These are phyloP conservation scores for Mormyrus lacerda DNA, from an alignment of 2,113 vertebrate genomes.

Conservation along the genomic window DNA sequence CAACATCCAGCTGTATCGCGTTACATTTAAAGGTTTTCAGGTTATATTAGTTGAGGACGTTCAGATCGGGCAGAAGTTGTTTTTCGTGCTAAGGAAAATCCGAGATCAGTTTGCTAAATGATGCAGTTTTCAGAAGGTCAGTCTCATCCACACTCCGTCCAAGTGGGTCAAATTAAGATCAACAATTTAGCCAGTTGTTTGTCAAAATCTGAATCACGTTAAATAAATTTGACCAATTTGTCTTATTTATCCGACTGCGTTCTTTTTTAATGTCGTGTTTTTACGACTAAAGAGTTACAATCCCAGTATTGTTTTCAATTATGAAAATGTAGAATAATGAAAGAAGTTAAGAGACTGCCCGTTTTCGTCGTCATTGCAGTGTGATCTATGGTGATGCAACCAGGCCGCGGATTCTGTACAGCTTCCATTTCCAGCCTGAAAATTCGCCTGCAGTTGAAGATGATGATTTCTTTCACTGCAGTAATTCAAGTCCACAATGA, in stretches of 20 bases:
- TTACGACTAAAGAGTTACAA: not conserved
- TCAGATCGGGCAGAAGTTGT: not conserved
- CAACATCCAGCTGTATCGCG: not conserved
- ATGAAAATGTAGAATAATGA: not conserved
- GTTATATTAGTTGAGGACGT: not conserved
- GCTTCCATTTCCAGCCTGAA: not conserved
- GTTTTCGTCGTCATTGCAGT: not conserved
- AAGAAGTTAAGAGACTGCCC: not conserved
- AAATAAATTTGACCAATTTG: not conserved
- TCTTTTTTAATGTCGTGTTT: not conserved
- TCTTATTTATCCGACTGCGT: not conserved
- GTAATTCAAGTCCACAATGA: not conserved
- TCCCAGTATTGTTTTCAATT: not conserved
- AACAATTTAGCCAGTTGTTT: not conserved
- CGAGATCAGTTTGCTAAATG: not conserved
- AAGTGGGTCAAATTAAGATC: not conserved
- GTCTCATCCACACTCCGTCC: not conserved
- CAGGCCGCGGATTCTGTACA: not conserved
- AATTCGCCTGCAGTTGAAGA: not conserved
- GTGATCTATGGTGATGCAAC: not conserved
- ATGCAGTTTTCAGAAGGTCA: not conserved
- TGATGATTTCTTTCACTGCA: not conserved
- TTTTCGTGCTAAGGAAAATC: not conserved
- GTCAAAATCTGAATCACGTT: not conserved
- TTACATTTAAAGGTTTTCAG: not conserved